phyloP scores from a whole-genome alignment of 2,888 invertebrate genomes.

The Lepeophtheirus nordmannii region DNA sequence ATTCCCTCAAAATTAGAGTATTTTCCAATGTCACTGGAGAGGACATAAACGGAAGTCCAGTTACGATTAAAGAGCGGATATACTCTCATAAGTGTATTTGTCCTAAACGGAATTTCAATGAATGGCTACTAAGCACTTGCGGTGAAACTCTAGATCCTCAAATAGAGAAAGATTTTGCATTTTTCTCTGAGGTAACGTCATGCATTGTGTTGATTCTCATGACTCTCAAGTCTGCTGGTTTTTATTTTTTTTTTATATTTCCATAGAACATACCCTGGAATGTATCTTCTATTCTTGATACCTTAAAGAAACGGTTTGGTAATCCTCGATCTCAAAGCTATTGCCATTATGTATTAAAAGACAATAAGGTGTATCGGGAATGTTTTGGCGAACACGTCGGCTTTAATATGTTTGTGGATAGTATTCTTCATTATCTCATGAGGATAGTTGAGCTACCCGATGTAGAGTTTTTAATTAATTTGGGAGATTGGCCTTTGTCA shows the following conservation, averaged over 20 bases:
- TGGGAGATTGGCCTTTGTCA: conserved; percentile 85
- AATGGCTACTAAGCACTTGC: neutral
- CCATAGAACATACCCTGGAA: neutral
- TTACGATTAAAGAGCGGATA: neutral
- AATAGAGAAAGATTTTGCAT: neutral
- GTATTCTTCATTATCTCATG: conserved; percentile 59
- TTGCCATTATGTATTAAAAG: conserved; percentile 71
- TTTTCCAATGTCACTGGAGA: conserved; percentile 28
- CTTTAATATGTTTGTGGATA: conserved; percentile 88
- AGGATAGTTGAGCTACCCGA: conserved; percentile 68
- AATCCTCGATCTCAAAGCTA: conserved; percentile 65
- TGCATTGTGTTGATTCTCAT: no score
- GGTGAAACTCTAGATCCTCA: neutral
- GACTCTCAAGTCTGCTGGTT: no score
- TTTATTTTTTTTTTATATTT: neutral
- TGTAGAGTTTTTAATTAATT: conserved; percentile 72
- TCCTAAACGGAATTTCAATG: neutral
- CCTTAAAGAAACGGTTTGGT: conserved; percentile 42
- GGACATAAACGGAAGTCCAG: neutral
- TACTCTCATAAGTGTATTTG: neutral
- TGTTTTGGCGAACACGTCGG: conserved; percentile 90
- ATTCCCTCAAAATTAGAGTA: conserved; percentile 28
- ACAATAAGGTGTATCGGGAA: conserved; percentile 64
- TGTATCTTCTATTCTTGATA: neutral
- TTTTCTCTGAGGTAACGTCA: neutral